Evolutionary conservation across 2,797 vertebrate species (phyloP).

Genomic region (Peromyscus melanophrys): DNA sequence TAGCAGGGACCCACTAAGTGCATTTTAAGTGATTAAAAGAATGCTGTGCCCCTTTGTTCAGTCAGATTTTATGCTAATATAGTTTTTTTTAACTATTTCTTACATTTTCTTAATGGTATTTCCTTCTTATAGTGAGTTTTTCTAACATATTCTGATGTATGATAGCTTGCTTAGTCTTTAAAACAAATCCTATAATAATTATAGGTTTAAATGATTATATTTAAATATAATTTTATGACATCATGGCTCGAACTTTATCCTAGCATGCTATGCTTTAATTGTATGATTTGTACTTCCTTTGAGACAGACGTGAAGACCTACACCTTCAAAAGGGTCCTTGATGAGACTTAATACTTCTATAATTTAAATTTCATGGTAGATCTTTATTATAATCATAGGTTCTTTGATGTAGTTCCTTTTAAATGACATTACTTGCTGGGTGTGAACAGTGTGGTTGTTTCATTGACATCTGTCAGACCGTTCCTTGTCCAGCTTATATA

Average conservation of each 20-base stretch:
- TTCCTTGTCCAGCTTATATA: no score
- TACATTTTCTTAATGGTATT: neutral
- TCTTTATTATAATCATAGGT: neutral
- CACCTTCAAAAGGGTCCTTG: fast-evolving
- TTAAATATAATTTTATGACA: neutral
- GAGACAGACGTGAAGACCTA: neutral
- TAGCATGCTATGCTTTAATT: neutral
- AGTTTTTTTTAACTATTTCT: neutral
- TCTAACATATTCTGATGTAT: neutral
- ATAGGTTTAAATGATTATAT: no score
- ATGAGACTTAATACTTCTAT: neutral
- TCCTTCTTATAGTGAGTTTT: neutral
- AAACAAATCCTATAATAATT: neutral
- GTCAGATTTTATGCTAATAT: neutral
- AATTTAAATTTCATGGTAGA: neutral
- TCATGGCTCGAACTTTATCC: neutral
- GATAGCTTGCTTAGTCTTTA: neutral
- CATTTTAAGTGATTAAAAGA: neutral
- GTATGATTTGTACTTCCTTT: neutral
- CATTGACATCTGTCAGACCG: neutral
- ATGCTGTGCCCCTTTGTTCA: neutral
- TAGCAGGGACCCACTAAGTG: neutral
- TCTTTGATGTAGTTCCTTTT: neutral
- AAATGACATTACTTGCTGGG: neutral
- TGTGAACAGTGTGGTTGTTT: neutral